Base-by-base conservation (phyloP, 2,113 vertebrate genomes). In the Corynorhinus townsendii region DNA sequence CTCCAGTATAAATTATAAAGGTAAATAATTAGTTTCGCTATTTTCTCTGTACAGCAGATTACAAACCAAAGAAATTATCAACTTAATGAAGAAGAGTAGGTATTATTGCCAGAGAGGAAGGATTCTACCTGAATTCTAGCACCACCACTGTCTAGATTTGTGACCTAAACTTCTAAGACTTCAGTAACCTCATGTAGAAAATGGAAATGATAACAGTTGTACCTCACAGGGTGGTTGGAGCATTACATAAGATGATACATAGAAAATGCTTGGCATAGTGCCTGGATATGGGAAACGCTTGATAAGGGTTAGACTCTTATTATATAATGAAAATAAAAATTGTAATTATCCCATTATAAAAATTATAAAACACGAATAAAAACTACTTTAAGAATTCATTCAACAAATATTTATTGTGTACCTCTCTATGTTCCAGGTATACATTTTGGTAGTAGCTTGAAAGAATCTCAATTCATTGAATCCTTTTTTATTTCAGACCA, bases 151-250 rank as follows among this genome's bases (percentile, higher is more conserved):
- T 19, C 2, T 75, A 28, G 54, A n/a, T 68, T 40, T 30, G 49
- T 68, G 72, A 26, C 35, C 14, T n/a, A 26, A 56, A 40, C 20
- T 47, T 47, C 26, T 38, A 9, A 72, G 68, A n/a, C 68, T 33
- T 77, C 68, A 66, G 40, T 11, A 22, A 38, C 49, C 40, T 77
- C 40, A 54, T 56, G 52, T 59, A 35, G 40, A 45, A 73, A 75
- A 45, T 43, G 56, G n/a, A 45, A 33, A 33, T 1, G 26, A 10
- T 35, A 26, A 11, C 45, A 71, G 4, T 14, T 68, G 12, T 54
- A 17, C 64, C 15, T 45, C 35, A 22, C 0, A 1, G 4, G 22
- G 19, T 19, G 1, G 2, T 22, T 62, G 45, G 69, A 22, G 4
- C 35, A 12, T 24, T 54, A 9, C 10, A 33, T 6, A 38, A 30